Base-by-base conservation (phyloP, 2,113 vertebrate species). In the Elephantulus edwardii region DNA sequence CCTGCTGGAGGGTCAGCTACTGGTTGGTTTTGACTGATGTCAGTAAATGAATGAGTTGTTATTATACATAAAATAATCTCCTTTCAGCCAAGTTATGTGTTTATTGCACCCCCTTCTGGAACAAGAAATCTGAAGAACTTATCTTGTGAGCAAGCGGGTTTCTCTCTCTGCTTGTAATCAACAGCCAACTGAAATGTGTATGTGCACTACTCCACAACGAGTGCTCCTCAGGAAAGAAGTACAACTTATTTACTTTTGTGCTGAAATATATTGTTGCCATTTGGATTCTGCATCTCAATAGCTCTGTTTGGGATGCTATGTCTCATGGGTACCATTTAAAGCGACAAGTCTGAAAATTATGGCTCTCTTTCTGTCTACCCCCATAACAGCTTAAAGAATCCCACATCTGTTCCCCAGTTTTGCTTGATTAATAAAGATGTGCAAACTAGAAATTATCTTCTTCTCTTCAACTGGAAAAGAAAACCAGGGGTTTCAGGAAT, bases 371-470 rank as follows among this genome's bases (percentile, higher is more conserved):
- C 90, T 91, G 91, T 95, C 56, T 95, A 82, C 64, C 38, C 38
- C 30, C 38, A 6, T 80, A 76, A 72, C 30, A 12, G 24, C 68
- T n/a, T 78, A 71, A 86, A 75, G 88, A 94, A 85, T 90, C 62
- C n/a, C 64, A 72, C 68, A 86, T 93, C 80, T 93, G 80, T 81
- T 92, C 17, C 83, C 40, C 54, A 40, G 72, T 89, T 95, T 92
- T 89, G 54, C 85, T 93, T 92, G 64, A 88, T 92, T 96, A 94
- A 94, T 83, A 92, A 95, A 95, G 52, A 92, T 90, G 70, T 56
- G 44, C 19, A 85, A 95, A 93, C 78, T 70, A 90, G 66, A 70
- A 92, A 91, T 48, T 60, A 77, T 84, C 66, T 56, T 81, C 26
- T 90, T 24, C 38, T 4, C 46, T 16, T 83, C 38, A 50, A 66